Percentiles rank a stretch among this genome's conserved stretches.
These are phyloP conservation scores for Lymantria dispar DNA, from an alignment of 2,888 invertebrate species.

Conservation along the genomic window DNA sequence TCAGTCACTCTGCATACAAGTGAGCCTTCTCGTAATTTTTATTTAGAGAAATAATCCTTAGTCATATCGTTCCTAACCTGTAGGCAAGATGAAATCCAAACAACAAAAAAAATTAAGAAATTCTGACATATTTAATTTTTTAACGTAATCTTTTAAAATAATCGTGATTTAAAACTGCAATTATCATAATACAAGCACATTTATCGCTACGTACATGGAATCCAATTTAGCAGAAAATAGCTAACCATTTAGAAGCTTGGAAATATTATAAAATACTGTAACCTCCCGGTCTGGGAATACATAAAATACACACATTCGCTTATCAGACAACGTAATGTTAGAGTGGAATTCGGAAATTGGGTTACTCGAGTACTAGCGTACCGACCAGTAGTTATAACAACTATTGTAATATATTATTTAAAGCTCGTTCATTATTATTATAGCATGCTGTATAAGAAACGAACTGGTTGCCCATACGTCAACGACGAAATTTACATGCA, in stretches of 20 bases:
- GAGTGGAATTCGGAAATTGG: conserved; percentile 10
- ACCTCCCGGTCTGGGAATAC: conserved; percentile 1
- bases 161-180: no score
- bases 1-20: no score
- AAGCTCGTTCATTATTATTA: conserved; percentile 6
- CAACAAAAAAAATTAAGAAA: no score
- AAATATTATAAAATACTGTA: not conserved
- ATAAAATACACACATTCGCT: conserved; percentile 2
- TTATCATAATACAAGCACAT: not conserved
- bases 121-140: no score
- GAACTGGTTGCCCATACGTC: no score
- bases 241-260: not conserved
- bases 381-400: conserved; percentile 8
- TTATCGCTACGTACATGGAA: not conserved
- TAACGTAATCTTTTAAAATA: no score
- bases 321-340: conserved; percentile 7
- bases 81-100: no score
- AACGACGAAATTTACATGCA: no score
- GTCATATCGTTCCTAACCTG: no score
- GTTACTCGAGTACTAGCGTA: conserved; percentile 13
- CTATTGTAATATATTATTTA: conserved; percentile 16
- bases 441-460: not conserved
- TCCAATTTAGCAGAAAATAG: not conserved
- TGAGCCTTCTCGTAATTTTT: no score
- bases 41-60: no score